A percentile compares a stretch with the other conserved stretches of the same genome.
Evolutionary conservation across 2,888 invertebrate genomes (phyloP).

Genomic region (Pterostichus niger): DNA sequence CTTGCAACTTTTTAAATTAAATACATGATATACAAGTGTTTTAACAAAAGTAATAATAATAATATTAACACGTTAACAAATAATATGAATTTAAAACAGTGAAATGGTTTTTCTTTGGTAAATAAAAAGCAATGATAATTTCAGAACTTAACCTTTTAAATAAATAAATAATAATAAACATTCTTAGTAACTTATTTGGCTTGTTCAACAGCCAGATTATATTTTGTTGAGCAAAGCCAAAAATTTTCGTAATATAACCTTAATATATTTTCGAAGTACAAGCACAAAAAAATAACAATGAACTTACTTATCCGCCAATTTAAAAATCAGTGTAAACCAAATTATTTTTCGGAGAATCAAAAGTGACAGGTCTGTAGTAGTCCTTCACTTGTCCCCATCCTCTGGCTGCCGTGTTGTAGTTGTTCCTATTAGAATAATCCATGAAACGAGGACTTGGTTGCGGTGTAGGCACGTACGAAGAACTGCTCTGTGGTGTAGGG

Average conservation of each 20-base stretch:
- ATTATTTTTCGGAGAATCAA: constrained; percentile 77
- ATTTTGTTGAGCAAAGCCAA: background rate
- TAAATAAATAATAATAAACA: constrained; percentile 22
- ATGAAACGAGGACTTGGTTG: constrained; percentile 65
- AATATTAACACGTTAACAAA: constrained; percentile 20
- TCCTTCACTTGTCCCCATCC: constrained; percentile 88
- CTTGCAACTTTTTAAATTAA: constrained; percentile 46
- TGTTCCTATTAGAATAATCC: constrained; percentile 77
- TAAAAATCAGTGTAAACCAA: constrained; percentile 80
- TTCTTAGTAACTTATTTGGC: background rate
- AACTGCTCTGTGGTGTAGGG: constrained; percentile 70
- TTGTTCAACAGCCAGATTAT: constrained; percentile 24
- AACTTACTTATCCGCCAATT: constrained; percentile 67
- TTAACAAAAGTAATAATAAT: background rate
- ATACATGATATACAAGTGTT: constrained; percentile 17
- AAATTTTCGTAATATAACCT: constrained; percentile 3
- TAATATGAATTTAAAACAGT: constrained; percentile 3
- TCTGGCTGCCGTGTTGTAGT: constrained; percentile 91
- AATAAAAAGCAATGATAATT: background rate
- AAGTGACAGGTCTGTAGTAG: constrained; percentile 86
- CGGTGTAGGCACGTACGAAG: constrained; percentile 44
- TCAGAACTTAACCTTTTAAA: background rate
- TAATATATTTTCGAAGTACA: constrained; percentile 25
- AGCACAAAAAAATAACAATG: constrained; percentile 12
- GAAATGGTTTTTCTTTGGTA: background rate